Evolutionary conservation across 2,113 vertebrate genomes (phyloP).

Genomic region (Crotalus helleri): DNA sequence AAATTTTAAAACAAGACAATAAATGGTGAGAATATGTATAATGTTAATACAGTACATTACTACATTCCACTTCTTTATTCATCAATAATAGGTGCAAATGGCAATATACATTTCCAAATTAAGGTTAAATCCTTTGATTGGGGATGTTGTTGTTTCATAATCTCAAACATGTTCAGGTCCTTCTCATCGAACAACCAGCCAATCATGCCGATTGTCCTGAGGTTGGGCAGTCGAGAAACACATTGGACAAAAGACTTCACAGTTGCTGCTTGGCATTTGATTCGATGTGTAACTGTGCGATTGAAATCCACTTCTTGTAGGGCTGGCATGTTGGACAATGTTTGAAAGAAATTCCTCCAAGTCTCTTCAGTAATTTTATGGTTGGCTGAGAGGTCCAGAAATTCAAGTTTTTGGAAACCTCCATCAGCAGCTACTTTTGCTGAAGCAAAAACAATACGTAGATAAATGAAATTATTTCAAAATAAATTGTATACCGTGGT

Average conservation of each 20-base stretch:
- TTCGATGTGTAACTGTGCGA: background rate
- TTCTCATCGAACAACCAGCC: constrained; percentile 52
- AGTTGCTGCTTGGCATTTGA: constrained; percentile 35
- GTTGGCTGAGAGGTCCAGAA: constrained; percentile 29
- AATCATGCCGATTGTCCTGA: background rate
- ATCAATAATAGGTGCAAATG: constrained; percentile 35
- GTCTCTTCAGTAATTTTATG: constrained; percentile 39
- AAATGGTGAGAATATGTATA: background rate
- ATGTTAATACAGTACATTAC: background rate
- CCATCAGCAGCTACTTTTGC: constrained; percentile 37
- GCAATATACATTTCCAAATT: constrained; percentile 22
- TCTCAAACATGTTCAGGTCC: constrained; percentile 26
- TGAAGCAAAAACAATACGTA: constrained; percentile 39
- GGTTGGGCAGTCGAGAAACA: constrained; percentile 13
- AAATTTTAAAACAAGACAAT: background rate
- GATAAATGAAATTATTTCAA: background rate
- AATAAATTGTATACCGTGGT: background rate
- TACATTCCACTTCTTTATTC: background rate
- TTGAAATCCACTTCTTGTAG: constrained; percentile 2
- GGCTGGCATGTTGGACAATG: constrained; percentile 27
- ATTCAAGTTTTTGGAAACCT: constrained; percentile 47
- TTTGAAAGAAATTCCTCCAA: constrained; percentile 54
- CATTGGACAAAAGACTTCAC: constrained; percentile 38
- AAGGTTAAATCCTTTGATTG: constrained; percentile 15
- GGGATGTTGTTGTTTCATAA: constrained; percentile 45